Conservation (phyloP, 2,888 invertebrate species). For the Protonemura montana region DNA sequence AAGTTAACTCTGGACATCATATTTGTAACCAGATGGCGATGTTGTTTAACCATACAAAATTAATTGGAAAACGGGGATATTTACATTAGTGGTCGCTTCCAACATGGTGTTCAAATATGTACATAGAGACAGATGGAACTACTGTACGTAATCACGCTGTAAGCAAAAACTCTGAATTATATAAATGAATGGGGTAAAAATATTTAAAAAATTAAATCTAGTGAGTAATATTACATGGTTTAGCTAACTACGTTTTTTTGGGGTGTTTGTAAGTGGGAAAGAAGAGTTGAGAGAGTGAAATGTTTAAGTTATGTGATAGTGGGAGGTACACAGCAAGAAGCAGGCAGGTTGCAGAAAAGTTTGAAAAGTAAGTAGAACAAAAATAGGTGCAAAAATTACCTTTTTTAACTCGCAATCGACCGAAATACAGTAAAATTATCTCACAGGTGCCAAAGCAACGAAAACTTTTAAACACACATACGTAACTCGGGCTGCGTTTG, state of each 20-base stretch:
- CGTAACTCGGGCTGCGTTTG: not conserved
- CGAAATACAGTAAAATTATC: slow-evolving; percentile 50
- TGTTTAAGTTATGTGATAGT: not conserved
- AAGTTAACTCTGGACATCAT: not conserved
- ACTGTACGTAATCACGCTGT: not conserved
- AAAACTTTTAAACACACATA: slow-evolving; percentile 53
- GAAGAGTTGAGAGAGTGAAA: not conserved
- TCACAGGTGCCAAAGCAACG: slow-evolving; percentile 67
- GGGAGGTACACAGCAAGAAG: not conserved
- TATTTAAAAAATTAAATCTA: not conserved
- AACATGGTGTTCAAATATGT: not conserved
- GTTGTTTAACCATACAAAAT: not conserved
- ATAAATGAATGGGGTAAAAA: not conserved
- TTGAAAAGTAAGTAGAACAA: slow-evolving; percentile 34
- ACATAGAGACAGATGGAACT: not conserved
- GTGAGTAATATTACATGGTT: not conserved
- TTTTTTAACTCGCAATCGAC: slow-evolving; percentile 48
- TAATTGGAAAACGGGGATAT: not conserved
- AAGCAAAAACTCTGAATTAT: not conserved
- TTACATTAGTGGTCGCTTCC: not conserved
- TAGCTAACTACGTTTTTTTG: not conserved
- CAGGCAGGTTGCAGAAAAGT: slow-evolving; percentile 39
- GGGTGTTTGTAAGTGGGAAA: not conserved
- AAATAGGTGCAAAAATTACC: slow-evolving; percentile 50
- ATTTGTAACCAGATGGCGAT: no score